Percentiles rank a stretch among this genome's conserved stretches.
Conservation (phyloP, 2,113 vertebrate species). For the Ailurus styani region DNA sequence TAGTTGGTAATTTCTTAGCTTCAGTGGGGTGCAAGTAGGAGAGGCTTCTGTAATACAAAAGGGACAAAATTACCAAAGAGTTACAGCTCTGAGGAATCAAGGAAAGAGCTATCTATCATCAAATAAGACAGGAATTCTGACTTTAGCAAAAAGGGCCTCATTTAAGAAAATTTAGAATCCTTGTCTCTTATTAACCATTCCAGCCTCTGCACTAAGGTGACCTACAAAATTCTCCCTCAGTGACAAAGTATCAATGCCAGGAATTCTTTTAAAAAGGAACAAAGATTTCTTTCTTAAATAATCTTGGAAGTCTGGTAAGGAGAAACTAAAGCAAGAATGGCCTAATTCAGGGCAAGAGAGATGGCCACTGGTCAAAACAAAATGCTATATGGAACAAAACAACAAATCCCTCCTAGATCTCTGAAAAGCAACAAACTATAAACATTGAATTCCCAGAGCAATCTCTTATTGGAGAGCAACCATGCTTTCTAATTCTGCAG, state of each 20-base stretch:
- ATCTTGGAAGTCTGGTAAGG: not conserved
- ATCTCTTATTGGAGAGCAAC: not conserved
- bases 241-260: not conserved
- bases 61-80: not conserved
- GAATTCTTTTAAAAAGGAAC: not conserved
- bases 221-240: not conserved
- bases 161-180: not conserved
- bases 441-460: not conserved
- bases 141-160: not conserved
- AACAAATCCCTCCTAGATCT: not conserved
- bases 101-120: not conserved
- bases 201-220: not conserved
- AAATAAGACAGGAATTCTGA: not conserved
- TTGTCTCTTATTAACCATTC: not conserved
- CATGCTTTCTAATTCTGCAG: not conserved
- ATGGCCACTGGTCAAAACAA: not conserved
- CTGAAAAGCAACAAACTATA: not conserved
- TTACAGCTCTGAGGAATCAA: not conserved
- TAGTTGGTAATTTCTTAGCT: slow-evolving; percentile 76
- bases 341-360: not conserved
- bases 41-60: slow-evolving; percentile 46
- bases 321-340: not conserved
- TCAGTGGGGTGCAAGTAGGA: not conserved
- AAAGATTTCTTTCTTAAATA: not conserved
- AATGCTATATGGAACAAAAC: not conserved